Evolutionary conservation across 2,888 invertebrate genomes (phyloP), one percentile per base, ranked within the genome.

Genomic region (Chymomyza fuscimana): DNA sequence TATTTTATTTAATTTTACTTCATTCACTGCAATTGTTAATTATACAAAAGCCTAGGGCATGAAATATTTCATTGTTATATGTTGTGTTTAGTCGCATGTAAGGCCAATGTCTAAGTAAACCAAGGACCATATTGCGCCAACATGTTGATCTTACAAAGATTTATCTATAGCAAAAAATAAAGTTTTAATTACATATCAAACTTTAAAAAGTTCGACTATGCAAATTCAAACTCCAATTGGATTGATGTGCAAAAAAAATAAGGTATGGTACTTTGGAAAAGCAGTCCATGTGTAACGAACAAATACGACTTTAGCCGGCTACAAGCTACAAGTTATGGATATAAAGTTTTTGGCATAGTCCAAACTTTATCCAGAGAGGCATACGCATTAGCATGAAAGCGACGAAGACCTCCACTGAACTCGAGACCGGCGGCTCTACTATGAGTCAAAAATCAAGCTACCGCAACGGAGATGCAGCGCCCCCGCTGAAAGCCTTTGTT

Each of bases 391-490:
- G 74, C 79, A 80, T 81, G 81, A 72, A 79, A 86, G 81, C 77
- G 78, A 78, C 81, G 73, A 81, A 86, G 82, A 86, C 74, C 76
- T 66, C 58, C 69, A 78, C 79, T 81, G 83, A 81, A 82, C 82
- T 81, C 72, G 74, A 65, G 58, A 15, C 58, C 54, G 54, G 16
- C 25, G 22, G 56, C 73, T 66, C 51, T 63, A 29, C 67, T 69
- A 74, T 85, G 85, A 87, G 73, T 86, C 87, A 87, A 86, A 85
- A 86, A 83, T 79, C 85, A 87, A 77, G 86, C 86, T 85, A 86
- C 83, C 85, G 85, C 86, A 87, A 86, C 85, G 85, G 71, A 76
- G 72, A 12, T 32, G 62, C 66, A 46, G 32, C 59, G 51, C 50
- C 69, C 16, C 32, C 1, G 15, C 51, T 40, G 25, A 22, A 61